Evolutionary conservation across 2,888 invertebrate species (phyloP).

Genomic region (Tetramorium bicarinatum): DNA sequence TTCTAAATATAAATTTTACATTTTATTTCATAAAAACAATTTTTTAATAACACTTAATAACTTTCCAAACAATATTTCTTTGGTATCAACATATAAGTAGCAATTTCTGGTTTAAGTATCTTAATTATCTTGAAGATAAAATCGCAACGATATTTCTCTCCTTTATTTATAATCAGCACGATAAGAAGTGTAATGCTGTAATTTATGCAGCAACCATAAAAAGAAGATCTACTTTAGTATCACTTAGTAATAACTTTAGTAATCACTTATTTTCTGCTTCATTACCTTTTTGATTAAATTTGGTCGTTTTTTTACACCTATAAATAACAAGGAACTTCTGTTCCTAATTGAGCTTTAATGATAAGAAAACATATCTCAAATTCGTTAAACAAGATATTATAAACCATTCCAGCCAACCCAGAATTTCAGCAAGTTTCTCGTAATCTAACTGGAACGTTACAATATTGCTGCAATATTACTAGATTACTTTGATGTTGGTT

Average conservation of each 20-base stretch:
- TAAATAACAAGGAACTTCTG: not conserved
- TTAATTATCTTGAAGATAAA: not conserved
- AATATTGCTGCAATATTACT: too few relatives aligned
- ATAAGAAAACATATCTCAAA: not conserved
- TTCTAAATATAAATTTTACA: not conserved
- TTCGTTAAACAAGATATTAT: not conserved
- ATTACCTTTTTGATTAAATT: not conserved
- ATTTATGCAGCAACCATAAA: not conserved
- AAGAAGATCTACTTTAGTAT: not conserved
- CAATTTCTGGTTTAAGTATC: not conserved
- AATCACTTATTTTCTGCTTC: not conserved
- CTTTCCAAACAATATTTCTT: not conserved
- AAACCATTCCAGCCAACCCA: too few relatives aligned
- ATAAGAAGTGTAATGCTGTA: slow-evolving; percentile 7
- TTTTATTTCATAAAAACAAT: slow-evolving; percentile 15
- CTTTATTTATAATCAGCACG: not conserved
- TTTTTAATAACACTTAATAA: not conserved
- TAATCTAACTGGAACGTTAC: too few relatives aligned
- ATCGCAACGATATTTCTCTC: not conserved
- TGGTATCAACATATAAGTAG: not conserved
- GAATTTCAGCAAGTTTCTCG: too few relatives aligned
- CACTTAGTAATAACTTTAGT: not conserved
- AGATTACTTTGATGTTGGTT: too few relatives aligned
- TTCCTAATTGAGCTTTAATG: not conserved
- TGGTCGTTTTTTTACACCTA: not conserved